Evolutionary conservation across 2,888 invertebrate species (phyloP).

Genomic region (Diadromus collaris): DNA sequence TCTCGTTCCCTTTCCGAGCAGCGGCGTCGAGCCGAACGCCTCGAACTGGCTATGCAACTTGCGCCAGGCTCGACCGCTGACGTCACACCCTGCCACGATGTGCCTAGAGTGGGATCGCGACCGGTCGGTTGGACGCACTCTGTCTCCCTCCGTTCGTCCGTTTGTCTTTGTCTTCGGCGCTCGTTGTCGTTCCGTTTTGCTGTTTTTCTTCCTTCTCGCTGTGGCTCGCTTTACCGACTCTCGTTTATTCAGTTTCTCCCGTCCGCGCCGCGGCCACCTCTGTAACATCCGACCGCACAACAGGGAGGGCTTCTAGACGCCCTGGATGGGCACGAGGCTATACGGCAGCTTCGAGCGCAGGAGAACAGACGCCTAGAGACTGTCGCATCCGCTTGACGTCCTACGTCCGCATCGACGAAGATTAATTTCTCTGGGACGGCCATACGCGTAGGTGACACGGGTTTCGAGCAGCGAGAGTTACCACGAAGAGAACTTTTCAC

Average conservation of each 20-base stretch:
- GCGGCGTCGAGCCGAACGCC: conserved; percentile 56
- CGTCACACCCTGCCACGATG: conserved; percentile 50
- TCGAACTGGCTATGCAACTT: conserved; percentile 62
- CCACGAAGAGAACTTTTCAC: neutral
- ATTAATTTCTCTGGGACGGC: neutral
- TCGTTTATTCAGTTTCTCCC: neutral
- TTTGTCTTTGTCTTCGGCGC: conserved; percentile 4
- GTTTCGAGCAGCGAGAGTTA: neutral
- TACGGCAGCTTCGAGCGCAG: neutral
- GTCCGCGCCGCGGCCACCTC: neutral
- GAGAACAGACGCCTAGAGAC: neutral
- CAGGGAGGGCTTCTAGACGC: neutral
- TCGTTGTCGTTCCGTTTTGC: neutral
- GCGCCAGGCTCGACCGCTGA: conserved; percentile 48
- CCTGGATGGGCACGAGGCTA: neutral
- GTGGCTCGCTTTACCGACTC: neutral
- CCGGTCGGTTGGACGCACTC: neutral
- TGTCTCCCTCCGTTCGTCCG: conserved; percentile 12
- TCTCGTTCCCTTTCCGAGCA: conserved; percentile 46
- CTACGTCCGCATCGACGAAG: neutral
- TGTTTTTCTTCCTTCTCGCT: neutral
- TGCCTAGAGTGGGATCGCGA: conserved; percentile 6
- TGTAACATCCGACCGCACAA: neutral
- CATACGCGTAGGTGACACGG: neutral
- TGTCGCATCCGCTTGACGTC: neutral